A percentile compares a stretch with the other conserved stretches of the same genome.
Conservation (phyloP, 2,888 invertebrate genomes). For the Flexamia atlantica region DNA sequence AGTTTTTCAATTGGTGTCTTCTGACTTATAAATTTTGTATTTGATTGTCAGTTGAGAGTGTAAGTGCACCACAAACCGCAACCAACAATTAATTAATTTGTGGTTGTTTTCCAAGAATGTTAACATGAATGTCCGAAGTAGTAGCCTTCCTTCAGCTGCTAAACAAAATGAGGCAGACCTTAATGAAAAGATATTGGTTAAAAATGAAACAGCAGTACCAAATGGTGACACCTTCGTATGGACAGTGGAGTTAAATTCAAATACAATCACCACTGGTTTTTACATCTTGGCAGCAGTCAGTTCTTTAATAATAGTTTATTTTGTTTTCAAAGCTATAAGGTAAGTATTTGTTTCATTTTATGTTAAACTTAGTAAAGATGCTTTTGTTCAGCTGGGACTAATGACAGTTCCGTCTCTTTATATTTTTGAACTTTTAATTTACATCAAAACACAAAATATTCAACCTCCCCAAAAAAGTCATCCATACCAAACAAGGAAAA, state of each 20-base stretch:
- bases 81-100: neutral
- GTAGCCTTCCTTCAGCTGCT: neutral
- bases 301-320: slow-evolving; percentile 59
- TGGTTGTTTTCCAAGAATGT: neutral
- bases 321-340: slow-evolving; percentile 62
- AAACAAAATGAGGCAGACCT: neutral
- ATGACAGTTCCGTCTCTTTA: no score
- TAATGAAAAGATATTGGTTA: slow-evolving; percentile 14
- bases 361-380: no score
- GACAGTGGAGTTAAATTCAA: slow-evolving; percentile 34
- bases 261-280: slow-evolving; percentile 63
- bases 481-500: no score
- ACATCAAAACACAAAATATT: no score
- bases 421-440: no score
- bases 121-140: neutral
- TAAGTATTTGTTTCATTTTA: slow-evolving; percentile 17
- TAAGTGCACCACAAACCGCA: no score
- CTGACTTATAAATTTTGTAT: no score
- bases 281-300: slow-evolving; percentile 62
- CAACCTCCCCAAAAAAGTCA: no score
- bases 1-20: no score
- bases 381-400: no score
- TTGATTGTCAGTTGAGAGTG: no score
- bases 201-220: slow-evolving; percentile 40
- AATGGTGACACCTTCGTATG: slow-evolving; percentile 29